Base-by-base conservation (phyloP, 1,140 invertebrate species). In the Drosophila ogumai region DNA sequence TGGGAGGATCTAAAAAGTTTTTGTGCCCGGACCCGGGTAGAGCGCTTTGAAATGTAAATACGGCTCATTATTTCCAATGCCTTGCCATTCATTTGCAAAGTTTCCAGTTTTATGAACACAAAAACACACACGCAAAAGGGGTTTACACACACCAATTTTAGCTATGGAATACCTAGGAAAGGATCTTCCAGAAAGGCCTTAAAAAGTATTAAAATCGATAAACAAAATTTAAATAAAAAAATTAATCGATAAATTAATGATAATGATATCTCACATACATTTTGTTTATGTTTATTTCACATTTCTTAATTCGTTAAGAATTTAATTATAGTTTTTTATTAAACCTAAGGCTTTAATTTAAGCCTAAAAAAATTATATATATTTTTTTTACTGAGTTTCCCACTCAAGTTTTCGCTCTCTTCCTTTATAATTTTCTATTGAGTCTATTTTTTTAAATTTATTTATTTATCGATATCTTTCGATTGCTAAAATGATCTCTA, bases 1-100 rank as follows among this genome's bases (percentile, higher is more conserved):
- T 19, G 57, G 49, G 32, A n/a, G 54, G 34, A 55, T 55, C 52
- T 22, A 38, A 55, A 55, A 54, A 15, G 15, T 46, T 46, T 15
- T 47, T 47, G 13, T 15, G 3, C 44, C 12, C 22, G 43, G 43
- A 19, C 12, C 17, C 17, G 43, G 43, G 44, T 40, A 46, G 43
- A 75, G 68, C 55, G 85, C 86, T 90, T 85, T 88, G 85, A 88
- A 90, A 91, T 91, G 87, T 90, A 91, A 90, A 90, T 90, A 90
- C 81, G 61, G 79, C 85, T 90, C 86, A 90, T 90, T 91, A 91
- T 91, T 91, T 90, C 69, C 82, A 73, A 90, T 86, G 67, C 79
- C 67, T 66, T 64, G 82, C 79, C 76, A 90, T 86, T 90, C 79
- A 86, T 87, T 87, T 85, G 79, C 80, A 75, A 67, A 78, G 81